Evolutionary conservation across 2,113 vertebrate species (phyloP).

Genomic region (Axis porcinus): DNA sequence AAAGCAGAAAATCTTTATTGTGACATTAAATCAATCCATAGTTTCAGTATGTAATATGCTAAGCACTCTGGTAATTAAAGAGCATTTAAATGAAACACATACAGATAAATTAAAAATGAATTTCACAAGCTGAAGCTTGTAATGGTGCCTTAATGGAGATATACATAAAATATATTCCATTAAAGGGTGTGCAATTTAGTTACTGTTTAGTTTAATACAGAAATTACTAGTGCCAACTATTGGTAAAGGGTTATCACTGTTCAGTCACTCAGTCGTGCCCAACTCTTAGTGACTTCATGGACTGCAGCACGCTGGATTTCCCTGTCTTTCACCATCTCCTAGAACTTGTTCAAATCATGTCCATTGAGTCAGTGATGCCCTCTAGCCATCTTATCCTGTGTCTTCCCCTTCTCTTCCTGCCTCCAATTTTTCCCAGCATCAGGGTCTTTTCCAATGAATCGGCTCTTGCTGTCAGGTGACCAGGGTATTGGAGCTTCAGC

Average conservation of each 20-base stretch:
- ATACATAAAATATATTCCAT: slow-evolving; percentile 17
- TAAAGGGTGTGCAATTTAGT: slow-evolving; percentile 3
- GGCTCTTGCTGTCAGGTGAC: not conserved
- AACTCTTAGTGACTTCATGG: not conserved
- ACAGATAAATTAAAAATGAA: slow-evolving; percentile 63
- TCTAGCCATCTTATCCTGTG: not conserved
- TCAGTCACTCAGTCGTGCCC: not conserved
- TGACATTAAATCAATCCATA: slow-evolving; percentile 75
- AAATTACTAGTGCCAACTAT: slow-evolving; percentile 75
- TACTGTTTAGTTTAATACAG: slow-evolving; percentile 37
- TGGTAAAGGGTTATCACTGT: slow-evolving; percentile 41
- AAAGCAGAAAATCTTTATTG: slow-evolving; percentile 69
- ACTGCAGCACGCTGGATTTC: not conserved
- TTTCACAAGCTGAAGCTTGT: slow-evolving; percentile 67
- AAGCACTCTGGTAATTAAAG: slow-evolving; percentile 71
- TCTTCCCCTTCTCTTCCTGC: not conserved
- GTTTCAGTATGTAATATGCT: slow-evolving; percentile 69
- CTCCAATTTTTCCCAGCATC: not conserved
- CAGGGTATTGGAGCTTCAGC: not conserved
- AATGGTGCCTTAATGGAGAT: slow-evolving; percentile 55
- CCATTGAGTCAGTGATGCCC: not conserved
- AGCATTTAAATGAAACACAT: slow-evolving; percentile 67
- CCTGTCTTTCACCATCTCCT: not conserved
- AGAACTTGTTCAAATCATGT: not conserved
- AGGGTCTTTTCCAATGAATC: not conserved